phyloP scores from a whole-genome alignment of 2,113 vertebrate species.

The Syngnathus floridae region DNA sequence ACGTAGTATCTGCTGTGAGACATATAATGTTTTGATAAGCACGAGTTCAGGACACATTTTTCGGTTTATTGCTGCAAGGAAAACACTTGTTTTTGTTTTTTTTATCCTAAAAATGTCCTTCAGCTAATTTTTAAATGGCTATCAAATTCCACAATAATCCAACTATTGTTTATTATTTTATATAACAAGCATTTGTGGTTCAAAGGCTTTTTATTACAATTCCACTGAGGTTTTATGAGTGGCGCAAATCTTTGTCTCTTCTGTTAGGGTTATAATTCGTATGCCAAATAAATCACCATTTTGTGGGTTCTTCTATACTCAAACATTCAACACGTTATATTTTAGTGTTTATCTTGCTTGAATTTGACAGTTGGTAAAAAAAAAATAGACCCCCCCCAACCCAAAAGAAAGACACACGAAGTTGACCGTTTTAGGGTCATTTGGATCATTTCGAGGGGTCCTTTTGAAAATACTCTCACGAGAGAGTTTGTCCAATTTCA shows the following conservation, averaged over 20 bases:
- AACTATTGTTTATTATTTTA: neutral
- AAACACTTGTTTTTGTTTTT: neutral
- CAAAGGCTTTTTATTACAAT: neutral
- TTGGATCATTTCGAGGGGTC: neutral
- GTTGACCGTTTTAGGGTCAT: neutral
- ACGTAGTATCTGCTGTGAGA: conserved; percentile 28
- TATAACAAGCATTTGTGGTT: neutral
- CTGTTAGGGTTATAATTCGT: neutral
- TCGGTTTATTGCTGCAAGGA: conserved; percentile 30
- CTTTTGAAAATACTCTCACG: neutral
- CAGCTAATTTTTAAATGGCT: conserved; percentile 24
- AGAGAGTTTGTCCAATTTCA: neutral
- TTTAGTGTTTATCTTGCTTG: neutral
- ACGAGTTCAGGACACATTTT: conserved; percentile 29
- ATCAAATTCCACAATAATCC: conserved; percentile 52
- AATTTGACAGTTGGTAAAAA: neutral
- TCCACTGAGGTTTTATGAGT: neutral
- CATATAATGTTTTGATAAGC: conserved; percentile 54
- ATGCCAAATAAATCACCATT: neutral
- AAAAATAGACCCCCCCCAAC: neutral
- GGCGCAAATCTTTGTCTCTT: neutral
- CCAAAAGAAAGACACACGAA: neutral
- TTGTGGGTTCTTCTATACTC: neutral
- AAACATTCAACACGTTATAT: neutral
- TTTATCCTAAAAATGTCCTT: neutral